phyloP scores from a whole-genome alignment of 2,113 vertebrate genomes.

The Silurus asotus region DNA sequence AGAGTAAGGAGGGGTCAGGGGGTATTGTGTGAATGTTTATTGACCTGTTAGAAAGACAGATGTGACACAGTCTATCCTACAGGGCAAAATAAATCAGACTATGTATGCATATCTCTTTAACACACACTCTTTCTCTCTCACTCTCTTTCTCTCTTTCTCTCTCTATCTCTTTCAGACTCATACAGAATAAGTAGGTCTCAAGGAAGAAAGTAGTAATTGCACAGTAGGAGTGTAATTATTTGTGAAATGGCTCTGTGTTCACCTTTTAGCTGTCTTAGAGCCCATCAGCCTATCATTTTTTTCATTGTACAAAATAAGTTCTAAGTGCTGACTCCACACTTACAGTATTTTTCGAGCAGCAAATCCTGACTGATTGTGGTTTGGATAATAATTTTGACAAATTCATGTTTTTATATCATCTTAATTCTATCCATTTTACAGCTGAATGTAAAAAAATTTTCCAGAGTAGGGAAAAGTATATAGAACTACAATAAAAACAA shows the following conservation, averaged over 20 bases:
- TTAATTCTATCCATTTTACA: not conserved
- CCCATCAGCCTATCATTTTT: not conserved
- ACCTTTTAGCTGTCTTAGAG: not conserved
- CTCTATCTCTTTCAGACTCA: not conserved
- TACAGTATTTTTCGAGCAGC: not conserved
- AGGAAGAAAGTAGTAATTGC: not conserved
- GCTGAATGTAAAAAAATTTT: not conserved
- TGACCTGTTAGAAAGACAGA: constrained; percentile 23
- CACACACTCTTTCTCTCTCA: not conserved
- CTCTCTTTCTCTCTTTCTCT: not conserved
- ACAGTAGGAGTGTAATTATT: constrained; percentile 13
- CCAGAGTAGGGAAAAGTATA: not conserved
- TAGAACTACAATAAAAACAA: too few relatives aligned
- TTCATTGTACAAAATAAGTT: not conserved
- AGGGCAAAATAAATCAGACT: constrained; percentile 4
- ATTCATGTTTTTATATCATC: not conserved
- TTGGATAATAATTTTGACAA: not conserved
- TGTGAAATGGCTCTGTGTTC: constrained; percentile 7
- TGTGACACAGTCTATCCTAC: constrained; percentile 4
- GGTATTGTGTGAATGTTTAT: constrained; percentile 7
- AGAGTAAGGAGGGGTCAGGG: not conserved
- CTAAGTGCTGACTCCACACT: not conserved
- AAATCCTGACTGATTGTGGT: not conserved
- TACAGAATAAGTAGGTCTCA: not conserved
- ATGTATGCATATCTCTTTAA: constrained; percentile 7